Evolutionary conservation across 2,113 vertebrate genomes (phyloP).

Genomic region (Anolis sagrei): DNA sequence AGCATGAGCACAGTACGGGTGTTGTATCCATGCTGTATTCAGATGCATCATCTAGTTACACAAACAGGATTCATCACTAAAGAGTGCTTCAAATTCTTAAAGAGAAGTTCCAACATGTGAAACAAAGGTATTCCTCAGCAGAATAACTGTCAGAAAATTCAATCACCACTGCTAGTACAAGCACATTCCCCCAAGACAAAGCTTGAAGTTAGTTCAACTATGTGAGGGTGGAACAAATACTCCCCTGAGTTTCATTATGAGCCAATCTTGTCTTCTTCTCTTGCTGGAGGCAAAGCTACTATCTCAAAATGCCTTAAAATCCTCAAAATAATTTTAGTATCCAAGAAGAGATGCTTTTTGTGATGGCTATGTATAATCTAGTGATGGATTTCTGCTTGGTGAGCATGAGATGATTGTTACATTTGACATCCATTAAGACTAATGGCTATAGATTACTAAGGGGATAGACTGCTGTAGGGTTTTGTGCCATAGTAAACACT

Average conservation of each 20-base stretch:
- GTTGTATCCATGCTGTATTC: slow-evolving; percentile 33
- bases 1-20: slow-evolving; percentile 1
- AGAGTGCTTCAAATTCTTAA: slow-evolving; percentile 46
- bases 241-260: not conserved
- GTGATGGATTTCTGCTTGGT: fast-evolving
- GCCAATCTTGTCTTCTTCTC: not conserved
- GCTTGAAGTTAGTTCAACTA: not conserved
- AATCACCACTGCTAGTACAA: slow-evolving; percentile 25
- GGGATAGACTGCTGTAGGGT: slow-evolving; percentile 11
- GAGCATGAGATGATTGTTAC: not conserved
- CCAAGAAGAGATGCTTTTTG: fast-evolving
- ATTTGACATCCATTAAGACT: not conserved
- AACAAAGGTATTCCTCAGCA: slow-evolving; percentile 37
- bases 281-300: not conserved
- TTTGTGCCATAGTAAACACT: not conserved
- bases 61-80: slow-evolving; percentile 28
- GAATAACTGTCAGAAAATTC: slow-evolving; percentile 39
- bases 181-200: no score
- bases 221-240: not conserved
- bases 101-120: slow-evolving; percentile 46
- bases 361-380: not conserved
- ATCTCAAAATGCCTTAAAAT: not conserved
- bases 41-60: slow-evolving; percentile 2
- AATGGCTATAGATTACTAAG: not conserved
- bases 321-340: not conserved